Conservation (phyloP, 2,113 vertebrate species). For the Rutilus rutilus region DNA sequence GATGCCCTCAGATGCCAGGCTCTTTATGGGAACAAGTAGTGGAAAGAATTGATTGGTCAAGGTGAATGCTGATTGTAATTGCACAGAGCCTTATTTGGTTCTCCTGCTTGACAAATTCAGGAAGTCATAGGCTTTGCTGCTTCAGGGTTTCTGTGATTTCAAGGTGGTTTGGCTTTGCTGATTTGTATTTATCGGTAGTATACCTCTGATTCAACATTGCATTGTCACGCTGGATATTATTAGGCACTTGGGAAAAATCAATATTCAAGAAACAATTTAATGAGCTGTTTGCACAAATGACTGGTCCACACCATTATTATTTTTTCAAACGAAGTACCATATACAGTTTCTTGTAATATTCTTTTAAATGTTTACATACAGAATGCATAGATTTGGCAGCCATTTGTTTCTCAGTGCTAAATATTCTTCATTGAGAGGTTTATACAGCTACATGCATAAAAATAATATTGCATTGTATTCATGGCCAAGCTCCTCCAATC, state of each 20-base stretch:
- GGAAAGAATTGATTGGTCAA: conserved; percentile 41
- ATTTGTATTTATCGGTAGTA: not conserved
- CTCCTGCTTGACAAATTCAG: conserved; percentile 2
- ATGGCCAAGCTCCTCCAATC: conserved; percentile 46
- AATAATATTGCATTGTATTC: conserved; percentile 18
- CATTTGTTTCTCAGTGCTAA: not conserved
- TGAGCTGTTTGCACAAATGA: not conserved
- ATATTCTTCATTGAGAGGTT: not conserved
- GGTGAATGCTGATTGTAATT: conserved; percentile 49
- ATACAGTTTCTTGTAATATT: not conserved
- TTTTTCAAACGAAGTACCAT: not conserved
- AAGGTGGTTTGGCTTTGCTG: not conserved
- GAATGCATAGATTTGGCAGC: not conserved
- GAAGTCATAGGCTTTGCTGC: not conserved
- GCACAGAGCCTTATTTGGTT: conserved; percentile 25
- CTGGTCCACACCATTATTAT: not conserved
- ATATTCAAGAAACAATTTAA: not conserved
- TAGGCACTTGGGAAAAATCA: not conserved
- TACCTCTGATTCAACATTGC: conserved; percentile 6
- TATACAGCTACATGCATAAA: not conserved
- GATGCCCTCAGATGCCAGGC: conserved; percentile 24
- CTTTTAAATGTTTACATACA: not conserved
- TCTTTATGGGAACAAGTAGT: conserved; percentile 19
- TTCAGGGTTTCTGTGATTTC: not conserved
- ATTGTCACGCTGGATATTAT: not conserved